phyloP scores from a whole-genome alignment of 2,797 vertebrate species.

The Bothrops alternatus region DNA sequence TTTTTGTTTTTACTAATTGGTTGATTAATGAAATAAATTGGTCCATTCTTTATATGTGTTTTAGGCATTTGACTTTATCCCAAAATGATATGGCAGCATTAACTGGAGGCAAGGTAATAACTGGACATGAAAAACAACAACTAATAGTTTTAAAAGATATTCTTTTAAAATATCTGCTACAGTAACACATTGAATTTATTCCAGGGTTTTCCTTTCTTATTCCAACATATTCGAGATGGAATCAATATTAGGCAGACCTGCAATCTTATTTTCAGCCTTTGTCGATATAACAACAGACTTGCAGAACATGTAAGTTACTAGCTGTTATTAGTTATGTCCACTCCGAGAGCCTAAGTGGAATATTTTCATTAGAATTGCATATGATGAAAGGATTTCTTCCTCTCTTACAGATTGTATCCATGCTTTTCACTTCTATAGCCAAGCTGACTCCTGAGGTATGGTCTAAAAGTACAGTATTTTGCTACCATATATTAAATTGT shows the following conservation, averaged over 20 bases:
- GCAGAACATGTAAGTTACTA: constrained; percentile 88
- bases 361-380: constrained; percentile 15
- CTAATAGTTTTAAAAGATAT: not conserved
- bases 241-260: constrained; percentile 99
- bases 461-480: constrained; percentile 4
- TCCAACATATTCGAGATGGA: constrained; percentile 98
- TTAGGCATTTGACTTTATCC: constrained; percentile 94
- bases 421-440: constrained; percentile 98
- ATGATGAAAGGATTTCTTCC: constrained; percentile 52
- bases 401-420: constrained; percentile 89
- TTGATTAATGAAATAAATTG: constrained; percentile 29
- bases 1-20: not conserved
- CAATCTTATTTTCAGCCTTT: constrained; percentile 98
- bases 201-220: constrained; percentile 95
- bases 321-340: rapidly evolving
- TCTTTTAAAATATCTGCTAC: not conserved
- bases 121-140: not conserved
- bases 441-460: constrained; percentile 96
- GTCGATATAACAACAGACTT: constrained; percentile 96
- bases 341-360: not conserved
- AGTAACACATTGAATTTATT: constrained; percentile 49
- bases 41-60: constrained; percentile 40
- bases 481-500: constrained; percentile 27
- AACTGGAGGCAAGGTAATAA: constrained; percentile 90
- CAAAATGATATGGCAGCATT: constrained; percentile 98